Evolutionary conservation across 1,140 invertebrate species (phyloP).

Genomic region (Theocolax elegans): DNA sequence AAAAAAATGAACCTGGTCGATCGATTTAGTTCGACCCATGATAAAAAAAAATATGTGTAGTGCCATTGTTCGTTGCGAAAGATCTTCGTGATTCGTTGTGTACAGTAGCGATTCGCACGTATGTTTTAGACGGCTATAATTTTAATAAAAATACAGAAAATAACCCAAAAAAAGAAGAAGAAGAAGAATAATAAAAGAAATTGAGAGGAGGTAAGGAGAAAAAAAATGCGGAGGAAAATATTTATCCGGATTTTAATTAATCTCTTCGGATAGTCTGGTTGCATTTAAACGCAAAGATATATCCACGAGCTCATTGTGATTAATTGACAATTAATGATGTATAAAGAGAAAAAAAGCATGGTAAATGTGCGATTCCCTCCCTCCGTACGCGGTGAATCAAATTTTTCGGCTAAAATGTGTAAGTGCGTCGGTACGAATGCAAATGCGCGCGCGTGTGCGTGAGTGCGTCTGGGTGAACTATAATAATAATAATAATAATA

Average conservation of each 20-base stretch:
- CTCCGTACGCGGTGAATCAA: constrained; percentile 2
- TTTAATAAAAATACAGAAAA: constrained; percentile 49
- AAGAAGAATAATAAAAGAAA: too few relatives aligned
- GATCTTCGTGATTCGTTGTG: constrained; percentile 13
- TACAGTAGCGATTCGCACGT: neutral
- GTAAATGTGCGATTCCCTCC: constrained; percentile 29
- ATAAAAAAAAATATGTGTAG: constrained; percentile 29
- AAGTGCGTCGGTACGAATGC: too few relatives aligned
- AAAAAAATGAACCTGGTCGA: constrained; percentile 15
- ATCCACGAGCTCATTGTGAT: constrained; percentile 39
- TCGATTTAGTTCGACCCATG: constrained; percentile 22
- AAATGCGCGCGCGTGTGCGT: neutral
- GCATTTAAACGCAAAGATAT: constrained; percentile 31
- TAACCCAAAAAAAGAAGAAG: too few relatives aligned
- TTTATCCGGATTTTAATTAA: too few relatives aligned
- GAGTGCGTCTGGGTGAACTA: too few relatives aligned
- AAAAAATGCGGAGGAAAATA: constrained; percentile 36
- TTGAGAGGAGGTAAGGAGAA: constrained; percentile 2
- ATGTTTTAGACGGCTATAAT: constrained; percentile 25
- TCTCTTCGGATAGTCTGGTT: constrained; percentile 9
- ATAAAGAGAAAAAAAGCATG: too few relatives aligned
- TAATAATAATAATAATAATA: too few relatives aligned
- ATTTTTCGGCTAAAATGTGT: neutral
- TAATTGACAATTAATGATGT: constrained; percentile 41
- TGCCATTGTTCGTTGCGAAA: constrained; percentile 36